Percentiles rank a stretch among this genome's conserved stretches.
These are phyloP conservation scores for Simalia tracyae DNA, from an alignment of 2,797 vertebrate species.

Conservation along the genomic window DNA sequence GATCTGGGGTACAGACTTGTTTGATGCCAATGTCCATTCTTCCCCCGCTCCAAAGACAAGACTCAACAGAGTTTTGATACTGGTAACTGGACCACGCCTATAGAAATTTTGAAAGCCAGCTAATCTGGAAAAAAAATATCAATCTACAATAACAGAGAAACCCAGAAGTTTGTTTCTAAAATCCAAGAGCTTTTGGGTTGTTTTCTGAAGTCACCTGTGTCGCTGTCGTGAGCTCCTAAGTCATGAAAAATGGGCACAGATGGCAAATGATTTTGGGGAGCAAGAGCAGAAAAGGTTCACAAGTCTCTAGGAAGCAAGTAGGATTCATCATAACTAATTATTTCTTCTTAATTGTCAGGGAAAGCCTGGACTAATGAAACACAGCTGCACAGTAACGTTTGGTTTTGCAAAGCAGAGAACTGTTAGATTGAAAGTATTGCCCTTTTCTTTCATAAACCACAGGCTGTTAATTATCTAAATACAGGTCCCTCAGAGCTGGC, in stretches of 20 bases:
- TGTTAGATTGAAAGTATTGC: slow-evolving; percentile 62
- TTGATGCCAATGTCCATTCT: no score
- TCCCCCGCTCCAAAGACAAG: not conserved
- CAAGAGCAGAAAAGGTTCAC: slow-evolving; percentile 1
- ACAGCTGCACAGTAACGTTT: slow-evolving; percentile 32
- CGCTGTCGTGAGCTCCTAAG: slow-evolving; percentile 44
- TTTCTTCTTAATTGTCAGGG: slow-evolving; percentile 75
- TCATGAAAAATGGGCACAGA: slow-evolving; percentile 20
- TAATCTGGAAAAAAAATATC: not conserved
- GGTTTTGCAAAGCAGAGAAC: slow-evolving; percentile 56
- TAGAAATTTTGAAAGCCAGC: not conserved
- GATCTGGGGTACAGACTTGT: no score
- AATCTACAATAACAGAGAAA: not conserved
- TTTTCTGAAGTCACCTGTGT: slow-evolving; percentile 25
- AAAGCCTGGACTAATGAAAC: slow-evolving; percentile 66
- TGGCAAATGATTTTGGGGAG: slow-evolving; percentile 42
- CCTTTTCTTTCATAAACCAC: slow-evolving; percentile 70
- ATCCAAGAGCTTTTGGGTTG: not conserved
- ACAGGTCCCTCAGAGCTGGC: slow-evolving; percentile 69
- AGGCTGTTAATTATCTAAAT: slow-evolving; percentile 76
- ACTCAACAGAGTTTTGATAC: not conserved
- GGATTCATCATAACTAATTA: slow-evolving; percentile 74
- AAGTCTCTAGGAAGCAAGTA: slow-evolving; percentile 53
- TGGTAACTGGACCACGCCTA: not conserved
- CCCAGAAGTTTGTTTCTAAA: slow-evolving; percentile 1